Evolutionary conservation across 1,140 invertebrate species (phyloP).

Genomic region (Aphidius ervi): DNA sequence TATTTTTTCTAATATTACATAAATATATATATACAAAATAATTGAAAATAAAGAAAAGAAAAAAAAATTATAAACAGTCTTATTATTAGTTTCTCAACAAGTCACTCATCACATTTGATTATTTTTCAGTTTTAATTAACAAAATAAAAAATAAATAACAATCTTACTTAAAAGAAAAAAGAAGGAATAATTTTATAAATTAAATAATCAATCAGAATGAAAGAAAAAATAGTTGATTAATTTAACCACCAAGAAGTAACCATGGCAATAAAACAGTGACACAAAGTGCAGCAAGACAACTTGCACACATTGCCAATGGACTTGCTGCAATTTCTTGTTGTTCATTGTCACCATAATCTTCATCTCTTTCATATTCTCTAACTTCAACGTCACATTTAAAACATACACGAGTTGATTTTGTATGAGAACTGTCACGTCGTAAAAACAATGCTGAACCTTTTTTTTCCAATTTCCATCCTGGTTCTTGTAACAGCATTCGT

Average conservation of each 20-base stretch:
- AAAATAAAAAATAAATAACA: constrained; percentile 1
- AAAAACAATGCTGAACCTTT: constrained; percentile 49
- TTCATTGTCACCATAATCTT: constrained; percentile 40
- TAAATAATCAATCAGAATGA: no score
- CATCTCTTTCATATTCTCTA: constrained; percentile 48
- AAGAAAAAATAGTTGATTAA: no score
- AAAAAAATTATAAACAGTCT: not conserved
- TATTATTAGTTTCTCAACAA: not conserved
- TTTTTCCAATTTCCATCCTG: constrained; percentile 53
- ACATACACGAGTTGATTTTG: constrained; percentile 43
- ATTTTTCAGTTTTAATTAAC: not conserved
- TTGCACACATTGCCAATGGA: constrained; percentile 49
- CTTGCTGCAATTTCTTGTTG: constrained; percentile 38
- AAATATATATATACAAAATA: not conserved
- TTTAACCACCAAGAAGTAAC: constrained; percentile 48
- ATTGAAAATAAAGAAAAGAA: not conserved
- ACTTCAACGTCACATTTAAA: constrained; percentile 54
- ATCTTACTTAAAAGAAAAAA: no score
- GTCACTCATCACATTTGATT: not conserved
- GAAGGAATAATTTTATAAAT: no score
- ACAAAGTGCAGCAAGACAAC: constrained; percentile 47
- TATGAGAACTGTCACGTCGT: constrained; percentile 43
- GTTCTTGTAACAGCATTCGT: constrained; percentile 45
- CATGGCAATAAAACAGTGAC: constrained; percentile 49
- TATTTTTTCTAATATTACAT: not conserved